Base-by-base conservation (phyloP, 2,113 vertebrate species). In the Glaucomys volans region DNA sequence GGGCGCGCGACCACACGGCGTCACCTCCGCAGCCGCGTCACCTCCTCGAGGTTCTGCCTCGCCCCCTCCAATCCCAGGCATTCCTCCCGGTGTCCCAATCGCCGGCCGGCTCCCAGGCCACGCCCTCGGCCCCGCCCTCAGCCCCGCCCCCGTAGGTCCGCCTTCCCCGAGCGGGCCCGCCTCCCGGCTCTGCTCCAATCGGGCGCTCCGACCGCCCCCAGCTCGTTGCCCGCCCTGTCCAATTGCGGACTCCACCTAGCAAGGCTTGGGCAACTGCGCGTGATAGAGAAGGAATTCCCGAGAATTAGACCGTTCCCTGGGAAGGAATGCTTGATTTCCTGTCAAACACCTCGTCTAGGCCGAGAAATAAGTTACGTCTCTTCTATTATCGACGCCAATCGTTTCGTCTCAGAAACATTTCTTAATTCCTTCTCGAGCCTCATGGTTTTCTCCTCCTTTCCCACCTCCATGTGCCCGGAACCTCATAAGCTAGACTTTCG, bases 1-100 rank as follows among this genome's bases (percentile, higher is more conserved):
- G 91, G 97, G 95, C 94, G 95, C 97, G 83, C 93, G 80, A 75
- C 92, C 52, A 24, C 66, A 1, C 74, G 6, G 96, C 97, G 97
- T 98, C 97, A 97, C 97, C 93, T 93, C 95, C 93, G 97, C 91
- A 89, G 85, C 26, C 81, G 96, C 96, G 96, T 97, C 96, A 84
- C 91, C 90, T 64, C 93, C 74, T n/a, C 47, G 26, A 50, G n/a
- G n/a, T 26, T 37, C 50, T 17, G 52, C 62, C 88, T 18, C 37
- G 17, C 88, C 69, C 24, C 24, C 40, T 80, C 82, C 93, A 90
- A 81, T 74, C 67, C 50, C 22, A 14, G 40, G 67, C 91, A 4
- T 40, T 5, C 12, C n/a, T 67, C 42, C 52, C 3, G 3, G 18
- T 17, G 47, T 44, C 66, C 94, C 93, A 64, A 71, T 86, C 84